Conservation (phyloP, 2,888 invertebrate genomes). For the Perithous albicinctus region DNA sequence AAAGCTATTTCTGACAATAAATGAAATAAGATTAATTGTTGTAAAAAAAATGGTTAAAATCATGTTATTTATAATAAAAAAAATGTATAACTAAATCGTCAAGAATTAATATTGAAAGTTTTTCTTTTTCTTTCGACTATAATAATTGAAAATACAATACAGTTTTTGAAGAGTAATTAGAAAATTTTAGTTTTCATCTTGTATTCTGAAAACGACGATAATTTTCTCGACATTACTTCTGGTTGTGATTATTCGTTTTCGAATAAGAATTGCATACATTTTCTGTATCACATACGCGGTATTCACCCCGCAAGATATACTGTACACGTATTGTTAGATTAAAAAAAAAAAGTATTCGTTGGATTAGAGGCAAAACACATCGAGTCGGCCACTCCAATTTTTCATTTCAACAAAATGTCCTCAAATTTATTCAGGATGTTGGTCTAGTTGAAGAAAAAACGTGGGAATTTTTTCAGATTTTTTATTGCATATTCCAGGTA, state of each 20-base stretch:
- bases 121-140: no score
- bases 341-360: slow-evolving; percentile 5
- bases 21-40: no score
- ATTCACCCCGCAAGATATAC: background rate
- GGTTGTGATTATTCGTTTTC: slow-evolving; percentile 13
- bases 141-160: no score
- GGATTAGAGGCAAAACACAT: no score
- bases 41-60: no score
- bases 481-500: no score
- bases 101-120: background rate
- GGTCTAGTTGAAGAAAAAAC: no score
- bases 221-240: slow-evolving; percentile 11
- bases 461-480: no score
- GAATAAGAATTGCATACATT: background rate
- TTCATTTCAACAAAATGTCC: no score
- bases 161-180: background rate
- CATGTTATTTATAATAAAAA: no score
- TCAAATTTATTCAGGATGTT: no score
- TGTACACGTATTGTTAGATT: background rate
- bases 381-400: no score
- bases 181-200: background rate
- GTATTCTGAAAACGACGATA: background rate
- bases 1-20: slow-evolving; percentile 1
- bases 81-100: background rate
- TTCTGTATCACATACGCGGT: background rate